Base-by-base conservation (phyloP, 1,140 invertebrate genomes). In the Drosophila sproati region DNA sequence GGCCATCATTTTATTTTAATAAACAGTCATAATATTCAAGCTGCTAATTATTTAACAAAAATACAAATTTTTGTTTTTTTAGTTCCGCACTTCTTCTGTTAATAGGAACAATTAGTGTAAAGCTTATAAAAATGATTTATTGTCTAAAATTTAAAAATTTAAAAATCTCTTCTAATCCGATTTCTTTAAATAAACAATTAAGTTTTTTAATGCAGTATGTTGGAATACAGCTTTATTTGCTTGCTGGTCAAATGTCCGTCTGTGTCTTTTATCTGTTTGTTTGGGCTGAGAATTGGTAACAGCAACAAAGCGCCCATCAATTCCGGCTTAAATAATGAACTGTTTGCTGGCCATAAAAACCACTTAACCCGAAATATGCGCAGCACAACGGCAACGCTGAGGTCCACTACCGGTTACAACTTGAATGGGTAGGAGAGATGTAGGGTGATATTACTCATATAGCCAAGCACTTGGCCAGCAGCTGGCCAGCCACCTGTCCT, bases 281-380 rank as follows among this genome's bases (percentile, higher is more conserved):
- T 35, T 52, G 50, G 50, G 31, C 54, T 54, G 35, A 34, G 35
- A 34, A 39, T 29, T 32, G 43, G 12, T 62, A 69, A 48, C 54
- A 54, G 39, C 54, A 37, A 51, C 60, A 55, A 43, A 35, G 54
- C 34, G 54, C 7, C 69, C 73, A 68, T 64, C 55, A 68, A 77
- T 77, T 79, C 68, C 55, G 77, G 74, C 73, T 66, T 39, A 62
- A 73, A 71, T 78, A 82, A 77, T 75, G 77, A 77, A 79, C 77
- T 85, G 74, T 70, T 60, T 76, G 73, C 47, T 61, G 72, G 79
- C 79, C 59, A 80, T 87, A 80, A 80, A 88, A 88, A 82, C 72
- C 82, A 82, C 83, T 74, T 87, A 79, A 82, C 61, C 82, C 52
- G 31, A 76, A 85, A 76, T 78, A 86, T 86, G 82, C 76, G 78